Conservation (phyloP, 2,113 vertebrate species). For the Australoheros scitulus region DNA sequence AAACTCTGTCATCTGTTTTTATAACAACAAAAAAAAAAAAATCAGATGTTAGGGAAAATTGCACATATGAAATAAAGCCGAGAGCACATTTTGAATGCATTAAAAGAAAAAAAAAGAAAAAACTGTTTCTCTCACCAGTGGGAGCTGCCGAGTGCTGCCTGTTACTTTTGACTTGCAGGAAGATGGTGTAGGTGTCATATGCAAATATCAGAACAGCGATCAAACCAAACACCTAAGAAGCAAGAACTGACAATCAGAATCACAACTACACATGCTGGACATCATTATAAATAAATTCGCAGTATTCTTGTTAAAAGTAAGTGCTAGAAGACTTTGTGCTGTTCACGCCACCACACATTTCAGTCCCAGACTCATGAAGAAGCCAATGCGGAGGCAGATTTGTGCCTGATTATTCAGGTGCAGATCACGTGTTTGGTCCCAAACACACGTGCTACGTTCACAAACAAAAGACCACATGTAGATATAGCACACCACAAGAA, state of each 20-base stretch:
- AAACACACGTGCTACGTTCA: neutral
- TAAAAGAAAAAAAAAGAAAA: neutral
- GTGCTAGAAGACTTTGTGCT: neutral
- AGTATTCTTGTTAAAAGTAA: neutral
- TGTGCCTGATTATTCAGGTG: neutral
- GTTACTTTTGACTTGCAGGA: constrained; percentile 46
- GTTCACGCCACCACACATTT: neutral
- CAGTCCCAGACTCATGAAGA: neutral
- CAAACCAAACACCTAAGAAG: constrained; percentile 77
- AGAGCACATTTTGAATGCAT: neutral
- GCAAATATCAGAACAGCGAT: constrained; percentile 75
- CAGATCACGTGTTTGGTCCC: neutral
- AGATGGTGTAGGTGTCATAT: constrained; percentile 77
- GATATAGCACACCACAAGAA: neutral
- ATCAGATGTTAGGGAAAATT: neutral
- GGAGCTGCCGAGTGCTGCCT: constrained; percentile 59
- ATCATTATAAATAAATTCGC: neutral
- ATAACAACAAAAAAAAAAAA: neutral
- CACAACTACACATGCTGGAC: neutral
- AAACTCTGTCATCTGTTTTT: constrained; percentile 67
- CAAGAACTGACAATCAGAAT: neutral
- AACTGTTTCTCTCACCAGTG: constrained; percentile 52
- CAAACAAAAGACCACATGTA: neutral
- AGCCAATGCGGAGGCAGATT: neutral
- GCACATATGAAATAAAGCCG: neutral